Evolutionary conservation across 2,797 vertebrate species (phyloP).

Genomic region (Peromyscus attwateri): DNA sequence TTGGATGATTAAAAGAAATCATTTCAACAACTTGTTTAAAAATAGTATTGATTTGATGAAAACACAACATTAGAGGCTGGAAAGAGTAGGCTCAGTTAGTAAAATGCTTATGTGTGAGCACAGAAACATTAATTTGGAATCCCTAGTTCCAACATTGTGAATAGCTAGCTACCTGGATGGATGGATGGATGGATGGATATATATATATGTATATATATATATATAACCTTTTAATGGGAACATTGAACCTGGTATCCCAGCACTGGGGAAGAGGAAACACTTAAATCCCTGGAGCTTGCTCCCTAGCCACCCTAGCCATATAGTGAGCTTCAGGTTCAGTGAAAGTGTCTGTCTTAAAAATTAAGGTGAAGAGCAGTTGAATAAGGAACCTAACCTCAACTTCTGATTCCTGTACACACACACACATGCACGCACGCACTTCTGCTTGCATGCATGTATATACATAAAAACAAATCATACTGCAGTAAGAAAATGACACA

Average conservation of each 20-base stretch:
- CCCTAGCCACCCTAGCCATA: background rate
- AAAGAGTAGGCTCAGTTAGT: background rate
- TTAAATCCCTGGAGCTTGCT: background rate
- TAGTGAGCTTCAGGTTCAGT: background rate
- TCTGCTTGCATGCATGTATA: background rate
- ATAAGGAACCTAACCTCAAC: background rate
- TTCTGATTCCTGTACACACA: background rate
- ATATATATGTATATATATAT: background rate
- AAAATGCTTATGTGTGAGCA: background rate
- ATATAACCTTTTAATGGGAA: background rate
- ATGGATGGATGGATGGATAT: background rate
- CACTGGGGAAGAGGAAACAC: background rate
- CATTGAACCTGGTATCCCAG: too few relatives aligned
- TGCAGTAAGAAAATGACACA: background rate
- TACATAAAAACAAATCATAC: background rate
- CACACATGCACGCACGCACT: too few relatives aligned
- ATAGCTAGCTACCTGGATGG: background rate
- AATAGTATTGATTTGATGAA: background rate
- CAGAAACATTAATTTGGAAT: background rate
- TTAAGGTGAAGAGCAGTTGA: background rate
- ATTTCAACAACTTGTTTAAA: constrained; percentile 7
- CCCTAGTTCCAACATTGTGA: background rate
- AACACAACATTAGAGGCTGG: background rate
- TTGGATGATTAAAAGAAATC: background rate
- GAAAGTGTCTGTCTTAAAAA: background rate